phyloP scores from a whole-genome alignment of 2,113 vertebrate genomes.

The Istiophorus platypterus region DNA sequence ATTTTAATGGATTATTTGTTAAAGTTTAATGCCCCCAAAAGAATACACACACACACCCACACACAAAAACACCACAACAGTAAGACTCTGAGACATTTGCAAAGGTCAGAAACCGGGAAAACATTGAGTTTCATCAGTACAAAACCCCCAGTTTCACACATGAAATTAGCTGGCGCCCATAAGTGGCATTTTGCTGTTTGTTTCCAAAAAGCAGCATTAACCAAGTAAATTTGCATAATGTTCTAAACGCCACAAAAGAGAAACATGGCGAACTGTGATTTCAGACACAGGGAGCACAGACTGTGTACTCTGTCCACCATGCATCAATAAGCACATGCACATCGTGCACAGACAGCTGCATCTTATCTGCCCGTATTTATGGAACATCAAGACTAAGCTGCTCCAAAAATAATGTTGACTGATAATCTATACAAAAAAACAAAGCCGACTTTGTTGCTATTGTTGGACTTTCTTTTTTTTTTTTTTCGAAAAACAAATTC shows the following conservation, averaged over 20 bases:
- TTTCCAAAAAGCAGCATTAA: background rate
- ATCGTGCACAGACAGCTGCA: background rate
- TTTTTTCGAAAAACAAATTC: background rate
- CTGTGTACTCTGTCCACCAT: background rate
- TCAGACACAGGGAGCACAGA: background rate
- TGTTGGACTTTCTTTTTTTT: too few species aligned
- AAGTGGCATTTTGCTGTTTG: slow-evolving; percentile 9
- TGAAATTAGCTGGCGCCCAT: background rate
- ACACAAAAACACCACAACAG: background rate
- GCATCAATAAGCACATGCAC: background rate
- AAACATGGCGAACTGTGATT: background rate
- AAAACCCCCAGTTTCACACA: slow-evolving; percentile 7
- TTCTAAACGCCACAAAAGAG: background rate
- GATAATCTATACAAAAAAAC: background rate
- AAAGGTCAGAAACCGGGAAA: slow-evolving; percentile 40
- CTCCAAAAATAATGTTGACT: background rate
- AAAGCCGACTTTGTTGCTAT: background rate
- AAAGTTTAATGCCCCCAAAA: background rate
- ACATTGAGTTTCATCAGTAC: background rate
- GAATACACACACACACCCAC: background rate
- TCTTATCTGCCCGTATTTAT: background rate
- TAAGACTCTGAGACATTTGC: slow-evolving; percentile 12
- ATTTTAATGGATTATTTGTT: background rate
- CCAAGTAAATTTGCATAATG: slow-evolving; percentile 4
- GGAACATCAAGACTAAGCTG: background rate